phyloP scores from a whole-genome alignment of 2,113 vertebrate species.

The Pipa parva region DNA sequence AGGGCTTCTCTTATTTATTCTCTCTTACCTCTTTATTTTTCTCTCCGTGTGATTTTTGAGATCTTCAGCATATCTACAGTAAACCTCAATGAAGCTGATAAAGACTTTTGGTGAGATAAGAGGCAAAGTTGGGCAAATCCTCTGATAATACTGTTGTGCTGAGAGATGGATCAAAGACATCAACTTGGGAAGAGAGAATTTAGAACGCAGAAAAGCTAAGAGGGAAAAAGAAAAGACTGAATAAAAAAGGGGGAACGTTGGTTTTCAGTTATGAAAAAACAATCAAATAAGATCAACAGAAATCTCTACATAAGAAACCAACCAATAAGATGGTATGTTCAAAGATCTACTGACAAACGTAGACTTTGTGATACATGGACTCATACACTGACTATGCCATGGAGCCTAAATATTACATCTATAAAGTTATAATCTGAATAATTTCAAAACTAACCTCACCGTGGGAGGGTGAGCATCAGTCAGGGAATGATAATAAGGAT shows the following conservation, averaged over 20 bases:
- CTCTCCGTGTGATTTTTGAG: conserved; percentile 44
- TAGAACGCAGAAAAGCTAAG: conserved; percentile 24
- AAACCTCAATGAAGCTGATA: conserved; percentile 64
- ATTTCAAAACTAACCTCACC: too few species aligned
- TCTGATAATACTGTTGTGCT: conserved; percentile 56
- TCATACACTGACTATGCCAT: too few species aligned
- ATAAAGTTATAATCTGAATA: too few species aligned
- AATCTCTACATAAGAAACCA: too few species aligned
- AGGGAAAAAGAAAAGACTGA: neutral
- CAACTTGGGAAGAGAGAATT: conserved; percentile 48
- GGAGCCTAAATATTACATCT: too few species aligned
- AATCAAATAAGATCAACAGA: too few species aligned
- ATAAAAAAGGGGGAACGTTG: neutral
- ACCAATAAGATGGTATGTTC: too few species aligned
- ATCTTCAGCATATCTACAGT: conserved; percentile 46
- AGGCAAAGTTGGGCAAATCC: conserved; percentile 51
- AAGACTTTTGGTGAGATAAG: conserved; percentile 64
- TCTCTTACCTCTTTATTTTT: conserved; percentile 57
- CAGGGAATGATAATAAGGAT: too few species aligned
- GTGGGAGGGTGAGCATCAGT: too few species aligned
- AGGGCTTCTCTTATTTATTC: neutral
- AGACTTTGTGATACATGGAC: too few species aligned
- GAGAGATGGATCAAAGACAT: conserved; percentile 72
- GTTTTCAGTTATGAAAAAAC: too few species aligned
- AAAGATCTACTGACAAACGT: too few species aligned